Conservation (phyloP, 2,888 invertebrate genomes). For the Cabera pusaria region DNA sequence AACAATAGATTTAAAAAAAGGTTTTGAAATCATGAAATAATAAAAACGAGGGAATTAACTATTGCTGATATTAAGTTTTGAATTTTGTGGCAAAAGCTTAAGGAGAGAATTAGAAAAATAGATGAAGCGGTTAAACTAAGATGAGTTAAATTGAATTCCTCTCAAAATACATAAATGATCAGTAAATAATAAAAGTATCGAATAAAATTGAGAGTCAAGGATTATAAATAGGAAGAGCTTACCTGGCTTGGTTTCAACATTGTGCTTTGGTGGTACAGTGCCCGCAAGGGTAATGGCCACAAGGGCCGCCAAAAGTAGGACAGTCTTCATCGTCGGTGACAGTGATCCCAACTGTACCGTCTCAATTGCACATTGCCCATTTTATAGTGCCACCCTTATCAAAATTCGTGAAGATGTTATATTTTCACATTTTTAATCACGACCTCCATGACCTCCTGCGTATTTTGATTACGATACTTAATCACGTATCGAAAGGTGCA, state of each 20-base stretch:
- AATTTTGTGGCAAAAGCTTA: too few species aligned
- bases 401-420: slow-evolving; percentile 4
- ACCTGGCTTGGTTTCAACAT: slow-evolving; percentile 34
- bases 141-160: too few species aligned
- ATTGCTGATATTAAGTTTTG: too few species aligned
- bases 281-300: slow-evolving; percentile 48
- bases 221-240: slow-evolving; percentile 28
- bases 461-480: slow-evolving; percentile 2
- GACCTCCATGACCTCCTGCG: slow-evolving; percentile 7
- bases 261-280: slow-evolving; percentile 27
- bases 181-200: not conserved
- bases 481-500: slow-evolving; percentile 5
- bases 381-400: slow-evolving; percentile 11
- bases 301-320: slow-evolving; percentile 52
- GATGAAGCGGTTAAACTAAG: too few species aligned
- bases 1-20: too few species aligned
- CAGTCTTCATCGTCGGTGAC: slow-evolving; percentile 55
- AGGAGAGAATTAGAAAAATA: too few species aligned
- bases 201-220: not conserved
- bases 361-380: not conserved
- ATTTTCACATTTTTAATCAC: slow-evolving; percentile 11
- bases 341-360: slow-evolving; percentile 42
- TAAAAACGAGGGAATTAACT: too few species aligned
- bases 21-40: too few species aligned
- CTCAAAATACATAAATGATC: too few species aligned